Conservation (phyloP, 2,888 invertebrate genomes). For the Polietes domitor region DNA sequence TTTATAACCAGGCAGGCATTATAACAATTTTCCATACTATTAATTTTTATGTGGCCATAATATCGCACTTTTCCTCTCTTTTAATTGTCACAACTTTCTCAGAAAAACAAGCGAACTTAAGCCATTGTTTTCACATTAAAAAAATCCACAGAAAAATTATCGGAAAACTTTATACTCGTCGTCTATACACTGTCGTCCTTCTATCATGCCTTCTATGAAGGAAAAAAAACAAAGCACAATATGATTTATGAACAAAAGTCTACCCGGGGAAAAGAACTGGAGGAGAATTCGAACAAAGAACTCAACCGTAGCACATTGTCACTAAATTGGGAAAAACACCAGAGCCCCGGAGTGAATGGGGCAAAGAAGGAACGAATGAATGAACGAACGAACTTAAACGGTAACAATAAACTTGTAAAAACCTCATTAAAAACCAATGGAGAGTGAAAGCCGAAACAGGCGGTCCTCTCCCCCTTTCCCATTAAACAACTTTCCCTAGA, state of each 20-base stretch:
- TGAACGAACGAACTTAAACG: conserved; percentile 51
- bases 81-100: conserved; percentile 1
- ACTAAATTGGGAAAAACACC: conserved; percentile 57
- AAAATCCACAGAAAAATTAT: conserved; percentile 19
- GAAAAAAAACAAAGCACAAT: conserved; percentile 33
- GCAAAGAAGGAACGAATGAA: too few relatives aligned
- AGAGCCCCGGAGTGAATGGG: not conserved
- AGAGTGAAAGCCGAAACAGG: conserved; percentile 64
- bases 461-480: too few relatives aligned
- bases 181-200: conserved; percentile 14
- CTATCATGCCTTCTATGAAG: not conserved
- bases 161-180: conserved; percentile 19
- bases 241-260: conserved; percentile 61
- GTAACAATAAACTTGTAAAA: conserved; percentile 66
- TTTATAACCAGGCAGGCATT: conserved; percentile 10
- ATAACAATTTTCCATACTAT: conserved; percentile 36
- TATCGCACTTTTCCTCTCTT: conserved; percentile 4
- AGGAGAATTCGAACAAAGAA: conserved; percentile 13
- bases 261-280: not conserved
- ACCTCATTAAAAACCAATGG: conserved; percentile 69
- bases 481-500: not conserved
- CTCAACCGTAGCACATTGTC: conserved; percentile 64
- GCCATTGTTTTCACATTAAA: conserved; percentile 34
- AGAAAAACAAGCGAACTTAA: not conserved
- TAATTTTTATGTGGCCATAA: conserved; percentile 32